phyloP scores from a whole-genome alignment of 2,113 vertebrate species.

The Coptodon rendalli region DNA sequence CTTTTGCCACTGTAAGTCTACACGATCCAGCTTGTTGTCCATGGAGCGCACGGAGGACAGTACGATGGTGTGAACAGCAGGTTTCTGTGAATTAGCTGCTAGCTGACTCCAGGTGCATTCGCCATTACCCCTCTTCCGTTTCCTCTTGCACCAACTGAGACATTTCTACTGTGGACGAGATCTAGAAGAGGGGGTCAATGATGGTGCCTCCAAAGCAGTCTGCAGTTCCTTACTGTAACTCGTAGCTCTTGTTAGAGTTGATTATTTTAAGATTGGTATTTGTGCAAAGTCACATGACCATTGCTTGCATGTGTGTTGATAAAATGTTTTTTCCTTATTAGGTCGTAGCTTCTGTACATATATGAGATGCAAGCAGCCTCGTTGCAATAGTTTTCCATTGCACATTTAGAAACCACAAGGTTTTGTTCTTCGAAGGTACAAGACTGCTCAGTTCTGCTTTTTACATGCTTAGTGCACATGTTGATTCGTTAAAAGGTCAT shows the following conservation, averaged over 20 bases:
- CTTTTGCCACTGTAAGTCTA: background rate
- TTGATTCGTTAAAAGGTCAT: background rate
- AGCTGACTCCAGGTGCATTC: background rate
- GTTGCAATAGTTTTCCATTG: background rate
- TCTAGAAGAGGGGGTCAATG: background rate
- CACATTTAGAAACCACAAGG: background rate
- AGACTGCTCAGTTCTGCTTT: background rate
- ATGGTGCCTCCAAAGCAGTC: too few relatives aligned
- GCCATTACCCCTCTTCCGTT: background rate
- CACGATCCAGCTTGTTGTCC: background rate
- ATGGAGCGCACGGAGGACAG: rapidly evolving
- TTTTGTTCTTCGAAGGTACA: background rate
- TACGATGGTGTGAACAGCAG: background rate
- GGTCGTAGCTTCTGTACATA: background rate
- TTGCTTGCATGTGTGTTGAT: too few relatives aligned
- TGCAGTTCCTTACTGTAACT: background rate
- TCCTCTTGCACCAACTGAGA: background rate
- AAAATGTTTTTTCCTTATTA: background rate
- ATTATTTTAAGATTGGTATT: background rate
- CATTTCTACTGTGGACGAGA: background rate
- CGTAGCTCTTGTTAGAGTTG: background rate
- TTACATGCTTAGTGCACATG: background rate
- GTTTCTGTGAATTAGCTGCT: background rate
- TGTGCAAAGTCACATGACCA: background rate
- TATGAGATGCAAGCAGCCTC: background rate